Base-by-base conservation (phyloP, 1,140 invertebrate genomes). In the Oryctes rhinoceros region DNA sequence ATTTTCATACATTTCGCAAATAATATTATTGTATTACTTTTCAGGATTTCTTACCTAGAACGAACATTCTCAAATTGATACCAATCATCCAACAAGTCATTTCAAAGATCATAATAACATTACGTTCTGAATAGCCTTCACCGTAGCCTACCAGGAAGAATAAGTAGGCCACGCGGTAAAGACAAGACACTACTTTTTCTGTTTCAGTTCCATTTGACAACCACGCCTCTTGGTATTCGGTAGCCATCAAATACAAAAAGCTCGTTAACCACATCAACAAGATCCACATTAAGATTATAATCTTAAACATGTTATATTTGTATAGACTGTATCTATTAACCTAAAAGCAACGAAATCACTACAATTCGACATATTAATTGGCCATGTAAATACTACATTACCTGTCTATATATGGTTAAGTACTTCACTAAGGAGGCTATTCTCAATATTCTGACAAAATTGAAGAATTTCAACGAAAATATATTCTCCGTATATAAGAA, bases 51-150 rank as follows among this genome's bases (percentile, higher is more conserved):
- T 15, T 76, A 76, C 75, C 75, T 18, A 78, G 10, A 20, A 59
- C 15, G 77, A 78, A 78, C 11, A 78, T 13, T 59, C 35, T 78
- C 24, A 78, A 30, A 20, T 18, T 59, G 15, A 49, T 59, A 10
- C 77, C 77, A 30, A 35, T 18, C 13, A 37, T 78, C 77, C 77
- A 78, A 59, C 77, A 78, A 18, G 35, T 35, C 49, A 78, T 78
- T 48, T 78, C 77, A 59, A 78, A 78, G 0, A 78, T 13, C n/a
- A 78, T 20, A 35, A 20, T 59, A 35, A 15, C 10, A 48, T 78
- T 78, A 10, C 15, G 30, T 35, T 53, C 6, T 13, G 77, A 78
- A 59, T 78, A 59, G 1, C 47, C 77, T 24, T 78, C 24, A 3
- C 77, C 77, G 13, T 24, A 78, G 15, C 77, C 77, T 48, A 78